Base-by-base conservation (phyloP, 1,140 invertebrate genomes). In the Spodoptera frugiperda region DNA sequence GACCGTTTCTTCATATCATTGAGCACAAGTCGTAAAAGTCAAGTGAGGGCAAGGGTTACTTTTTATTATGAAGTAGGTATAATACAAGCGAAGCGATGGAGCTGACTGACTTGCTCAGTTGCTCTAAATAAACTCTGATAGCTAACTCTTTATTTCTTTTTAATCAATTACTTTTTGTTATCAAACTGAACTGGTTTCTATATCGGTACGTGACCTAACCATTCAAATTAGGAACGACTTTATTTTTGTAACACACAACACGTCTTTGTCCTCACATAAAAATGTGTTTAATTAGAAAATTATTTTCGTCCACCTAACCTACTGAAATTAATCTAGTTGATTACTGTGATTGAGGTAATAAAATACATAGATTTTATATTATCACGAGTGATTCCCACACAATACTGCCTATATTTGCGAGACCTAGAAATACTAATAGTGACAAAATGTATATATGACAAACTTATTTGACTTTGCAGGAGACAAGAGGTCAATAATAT, bases 111-210 rank as follows among this genome's bases (percentile, higher is more conserved):
- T n/a, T n/a, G n/a, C n/a, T n/a, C n/a, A n/a, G 10, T 44, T 63
- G 59, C 25, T 44, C 33, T 11, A 63, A 63, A 61, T 61, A 15
- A 61, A 55, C 17, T 11, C 19, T 25, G 53, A 55, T 55, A 55
- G 53, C 57, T 30, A 61, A 17, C 30, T 61, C 25, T 39, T 61
- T n/a, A 19, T 44, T 63, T 10, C 44, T 39, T 63, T 19, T 44
- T 30, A 63, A 63, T 63, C 33, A 44, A 44, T 63, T 44, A 17
- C 14, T 39, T 61, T n/a, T 63, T 63, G 33, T 63, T 63, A 63
- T 63, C 59, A 15, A 44, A 33, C 10, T 63, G 33, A 44, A 63
- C 59, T 63, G 59, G 33, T 63, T 63, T 63, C 12, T 9, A 57
- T 17, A 19, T 10, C n/a, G 55, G 33, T 33, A 63, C 17, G 59